Conservation (phyloP, 1,140 invertebrate genomes). For the Zophobas atratus region DNA sequence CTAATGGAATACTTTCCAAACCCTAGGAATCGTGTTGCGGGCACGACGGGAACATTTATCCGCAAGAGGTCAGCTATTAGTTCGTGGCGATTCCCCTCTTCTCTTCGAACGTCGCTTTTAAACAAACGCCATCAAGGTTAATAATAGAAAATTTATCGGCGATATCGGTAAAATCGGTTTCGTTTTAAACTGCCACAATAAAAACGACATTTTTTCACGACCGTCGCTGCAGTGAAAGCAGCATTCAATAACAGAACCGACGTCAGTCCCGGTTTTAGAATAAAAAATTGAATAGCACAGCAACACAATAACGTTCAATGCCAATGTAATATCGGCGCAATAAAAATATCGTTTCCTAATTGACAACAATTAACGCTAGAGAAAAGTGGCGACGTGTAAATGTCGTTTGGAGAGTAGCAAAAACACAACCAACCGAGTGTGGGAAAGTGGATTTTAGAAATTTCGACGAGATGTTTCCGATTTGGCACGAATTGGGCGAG, state of each 20-base stretch:
- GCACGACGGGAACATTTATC: background rate
- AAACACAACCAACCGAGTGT: conserved; percentile 5
- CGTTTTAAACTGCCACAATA: background rate
- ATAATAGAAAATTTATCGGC: conserved; percentile 17
- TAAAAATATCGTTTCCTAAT: conserved; percentile 14
- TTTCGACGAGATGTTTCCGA: conserved; percentile 17
- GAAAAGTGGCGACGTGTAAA: conserved; percentile 3
- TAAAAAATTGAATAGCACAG: background rate
- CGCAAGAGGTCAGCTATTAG: too few species aligned
- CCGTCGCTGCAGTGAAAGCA: conserved; percentile 7
- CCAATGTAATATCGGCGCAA: conserved; percentile 9
- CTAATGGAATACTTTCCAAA: conserved; percentile 1
- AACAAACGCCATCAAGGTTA: background rate
- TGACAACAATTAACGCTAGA: background rate
- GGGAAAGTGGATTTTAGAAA: conserved; percentile 40
- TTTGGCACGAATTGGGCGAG: conserved; percentile 7
- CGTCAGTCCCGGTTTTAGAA: background rate
- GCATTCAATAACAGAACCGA: conserved; percentile 12
- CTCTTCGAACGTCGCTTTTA: background rate
- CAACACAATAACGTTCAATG: conserved; percentile 25
- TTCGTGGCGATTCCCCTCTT: too few species aligned
- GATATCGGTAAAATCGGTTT: background rate
- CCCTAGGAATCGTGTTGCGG: background rate
- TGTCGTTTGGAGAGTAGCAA: background rate
- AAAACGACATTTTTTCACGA: conserved; percentile 2